Conservation (phyloP, 2,113 vertebrate genomes). For the Lycocorax pyrrhopterus region DNA sequence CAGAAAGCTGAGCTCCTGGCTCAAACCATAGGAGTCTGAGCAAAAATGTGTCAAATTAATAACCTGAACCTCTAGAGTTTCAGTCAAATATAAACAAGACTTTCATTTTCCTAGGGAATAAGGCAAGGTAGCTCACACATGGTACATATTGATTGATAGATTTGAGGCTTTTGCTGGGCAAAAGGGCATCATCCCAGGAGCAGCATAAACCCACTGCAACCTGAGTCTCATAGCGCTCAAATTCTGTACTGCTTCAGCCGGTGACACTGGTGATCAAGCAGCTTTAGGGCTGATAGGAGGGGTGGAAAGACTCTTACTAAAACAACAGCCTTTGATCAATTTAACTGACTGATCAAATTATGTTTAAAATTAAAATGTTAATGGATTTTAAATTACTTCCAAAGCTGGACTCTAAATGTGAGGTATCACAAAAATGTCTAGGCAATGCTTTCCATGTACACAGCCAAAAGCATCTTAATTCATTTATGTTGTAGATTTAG, state of each 20-base stretch:
- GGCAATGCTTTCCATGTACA: not conserved
- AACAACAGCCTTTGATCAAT: not conserved
- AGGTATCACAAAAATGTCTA: not conserved
- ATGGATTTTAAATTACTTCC: not conserved
- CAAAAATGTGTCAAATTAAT: not conserved
- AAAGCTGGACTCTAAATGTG: not conserved
- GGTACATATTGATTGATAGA: accelerated
- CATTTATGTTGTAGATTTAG: not conserved
- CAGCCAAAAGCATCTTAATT: not conserved
- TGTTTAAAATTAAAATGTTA: not conserved
- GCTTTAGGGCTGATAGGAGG: not conserved
- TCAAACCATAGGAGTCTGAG: not conserved
- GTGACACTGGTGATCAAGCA: not conserved
- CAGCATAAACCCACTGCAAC: not conserved
- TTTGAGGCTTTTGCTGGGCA: not conserved
- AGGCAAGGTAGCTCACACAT: not conserved
- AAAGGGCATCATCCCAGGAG: not conserved
- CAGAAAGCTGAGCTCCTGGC: not conserved
- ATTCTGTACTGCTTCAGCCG: not conserved
- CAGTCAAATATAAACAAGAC: not conserved
- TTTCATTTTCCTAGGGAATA: not conserved
- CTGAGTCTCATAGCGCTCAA: not conserved
- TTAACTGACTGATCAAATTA: not conserved
- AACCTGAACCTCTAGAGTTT: not conserved
- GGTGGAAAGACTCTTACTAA: not conserved